Conservation (phyloP, 2,888 invertebrate genomes). For the Patella caerulea region DNA sequence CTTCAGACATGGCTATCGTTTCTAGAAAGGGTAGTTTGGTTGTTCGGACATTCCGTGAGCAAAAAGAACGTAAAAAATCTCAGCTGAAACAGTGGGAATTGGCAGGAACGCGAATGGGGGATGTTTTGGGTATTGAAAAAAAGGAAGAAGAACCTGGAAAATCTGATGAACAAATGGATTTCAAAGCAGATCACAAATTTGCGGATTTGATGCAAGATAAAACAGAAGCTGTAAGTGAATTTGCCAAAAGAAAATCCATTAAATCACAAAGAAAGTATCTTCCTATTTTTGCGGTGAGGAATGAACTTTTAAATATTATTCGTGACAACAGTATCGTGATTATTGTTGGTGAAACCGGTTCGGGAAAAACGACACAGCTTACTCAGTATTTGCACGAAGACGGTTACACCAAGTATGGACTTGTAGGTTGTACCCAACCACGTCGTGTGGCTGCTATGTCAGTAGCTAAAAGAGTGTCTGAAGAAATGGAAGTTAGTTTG, state of each 20-base stretch:
- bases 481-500: slow-evolving; percentile 93
- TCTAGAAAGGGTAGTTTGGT: slow-evolving; percentile 90
- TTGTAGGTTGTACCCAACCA: slow-evolving; percentile 98
- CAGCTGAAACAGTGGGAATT: slow-evolving; percentile 99
- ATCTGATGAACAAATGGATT: slow-evolving; percentile 78
- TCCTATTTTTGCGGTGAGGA: slow-evolving; percentile 95
- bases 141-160: slow-evolving; percentile 79
- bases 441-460: slow-evolving; percentile 98
- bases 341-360: slow-evolving; percentile 95
- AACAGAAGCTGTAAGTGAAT: slow-evolving; percentile 82
- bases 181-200: slow-evolving; percentile 94
- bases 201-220: slow-evolving; percentile 87
- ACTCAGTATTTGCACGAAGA: slow-evolving; percentile 97
- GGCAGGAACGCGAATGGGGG: slow-evolving; percentile 94
- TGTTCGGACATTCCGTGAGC: slow-evolving; percentile 92
- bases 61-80: slow-evolving; percentile 95
- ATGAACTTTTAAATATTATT: slow-evolving; percentile 84
- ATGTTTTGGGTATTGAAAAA: slow-evolving; percentile 92
- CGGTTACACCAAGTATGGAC: slow-evolving; percentile 89
- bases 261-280: slow-evolving; percentile 89
- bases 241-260: slow-evolving; percentile 85
- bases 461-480: slow-evolving; percentile 98
- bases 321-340: slow-evolving; percentile 89
- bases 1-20: slow-evolving; percentile 96
- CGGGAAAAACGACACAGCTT: slow-evolving; percentile 97